Evolutionary conservation across 2,113 vertebrate genomes (phyloP).

Genomic region (Nicator chloris): DNA sequence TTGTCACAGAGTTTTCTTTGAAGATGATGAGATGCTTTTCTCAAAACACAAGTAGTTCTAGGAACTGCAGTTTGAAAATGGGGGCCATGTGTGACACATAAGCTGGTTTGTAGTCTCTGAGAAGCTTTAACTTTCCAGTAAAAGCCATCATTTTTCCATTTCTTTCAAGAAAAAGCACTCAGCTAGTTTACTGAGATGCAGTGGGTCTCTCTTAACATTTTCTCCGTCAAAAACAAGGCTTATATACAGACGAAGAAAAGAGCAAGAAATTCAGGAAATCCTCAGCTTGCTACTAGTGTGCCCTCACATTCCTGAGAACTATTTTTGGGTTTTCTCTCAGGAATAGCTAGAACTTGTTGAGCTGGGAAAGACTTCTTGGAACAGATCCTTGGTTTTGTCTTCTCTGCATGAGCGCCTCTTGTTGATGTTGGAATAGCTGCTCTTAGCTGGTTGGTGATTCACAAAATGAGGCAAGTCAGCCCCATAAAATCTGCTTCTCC

Average conservation of each 20-base stretch:
- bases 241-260: not conserved
- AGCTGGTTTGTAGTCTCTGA: not conserved
- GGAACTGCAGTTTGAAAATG: not conserved
- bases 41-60: not conserved
- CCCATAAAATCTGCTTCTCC: not conserved
- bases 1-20: not conserved
- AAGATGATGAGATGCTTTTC: not conserved
- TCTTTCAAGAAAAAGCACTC: not conserved
- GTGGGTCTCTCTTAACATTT: not conserved
- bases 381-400: conserved; percentile 51
- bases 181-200: not conserved
- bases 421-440: conserved; percentile 48
- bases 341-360: conserved; percentile 52
- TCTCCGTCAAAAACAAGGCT: not conserved
- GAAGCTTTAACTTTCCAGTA: not conserved
- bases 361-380: conserved; percentile 63
- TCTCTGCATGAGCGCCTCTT: not conserved
- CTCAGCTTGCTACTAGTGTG: conserved; percentile 19
- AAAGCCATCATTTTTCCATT: not conserved
- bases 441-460: conserved; percentile 19
- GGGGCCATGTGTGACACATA: not conserved
- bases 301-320: conserved; percentile 46
- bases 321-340: conserved; percentile 49
- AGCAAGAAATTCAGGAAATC: conserved; percentile 53
- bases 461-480: conserved; percentile 1